Conservation (phyloP, 2,797 vertebrate genomes). For the Sebastes cheni region DNA sequence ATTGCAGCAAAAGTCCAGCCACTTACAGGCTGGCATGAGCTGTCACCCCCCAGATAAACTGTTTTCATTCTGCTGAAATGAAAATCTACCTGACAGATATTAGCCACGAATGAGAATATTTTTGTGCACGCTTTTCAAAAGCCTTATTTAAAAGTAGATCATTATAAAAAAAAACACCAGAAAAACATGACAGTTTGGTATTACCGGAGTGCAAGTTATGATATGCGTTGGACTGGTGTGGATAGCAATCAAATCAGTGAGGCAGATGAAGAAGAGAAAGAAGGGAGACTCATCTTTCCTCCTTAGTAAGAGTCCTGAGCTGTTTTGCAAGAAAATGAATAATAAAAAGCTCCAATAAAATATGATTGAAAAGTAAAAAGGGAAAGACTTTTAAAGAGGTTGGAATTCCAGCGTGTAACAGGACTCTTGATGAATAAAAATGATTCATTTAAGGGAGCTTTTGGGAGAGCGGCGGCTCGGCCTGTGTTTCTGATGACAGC, state of each 20-base stretch:
- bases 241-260: background rate
- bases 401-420: background rate
- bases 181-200: background rate
- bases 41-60: conserved; percentile 61
- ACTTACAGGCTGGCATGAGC: conserved; percentile 27
- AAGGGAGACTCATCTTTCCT: background rate
- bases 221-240: background rate
- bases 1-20: conserved; percentile 48
- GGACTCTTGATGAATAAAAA: conserved; percentile 16
- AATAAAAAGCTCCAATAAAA: conserved; percentile 51
- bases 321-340: conserved; percentile 39
- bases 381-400: background rate
- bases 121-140: background rate
- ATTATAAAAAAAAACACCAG: background rate
- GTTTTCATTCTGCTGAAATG: conserved; percentile 32
- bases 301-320: background rate
- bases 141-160: background rate
- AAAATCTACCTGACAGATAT: conserved; percentile 24
- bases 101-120: background rate
- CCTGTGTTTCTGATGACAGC: conserved; percentile 13
- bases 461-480: background rate
- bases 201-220: background rate
- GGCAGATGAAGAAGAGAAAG: background rate
- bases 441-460: background rate
- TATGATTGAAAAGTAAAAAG: conserved; percentile 34